phyloP scores from a whole-genome alignment of 2,888 invertebrate species.

The Craniophora ligustri region DNA sequence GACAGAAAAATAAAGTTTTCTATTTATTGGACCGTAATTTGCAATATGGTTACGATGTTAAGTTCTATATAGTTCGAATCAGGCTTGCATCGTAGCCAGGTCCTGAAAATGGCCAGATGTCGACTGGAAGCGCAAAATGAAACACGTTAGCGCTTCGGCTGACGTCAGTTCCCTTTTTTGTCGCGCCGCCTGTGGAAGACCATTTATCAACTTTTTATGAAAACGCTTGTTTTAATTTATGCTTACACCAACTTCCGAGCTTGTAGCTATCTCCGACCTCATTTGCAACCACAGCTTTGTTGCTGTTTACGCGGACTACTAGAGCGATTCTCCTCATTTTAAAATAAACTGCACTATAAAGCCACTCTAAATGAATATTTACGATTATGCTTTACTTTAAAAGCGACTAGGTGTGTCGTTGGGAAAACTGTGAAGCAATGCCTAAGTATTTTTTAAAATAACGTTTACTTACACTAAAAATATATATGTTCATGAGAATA shows the following conservation, averaged over 20 bases:
- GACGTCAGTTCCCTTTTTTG: slow-evolving; percentile 84
- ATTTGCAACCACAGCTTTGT: slow-evolving; percentile 80
- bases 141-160: slow-evolving; percentile 83
- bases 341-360: slow-evolving; percentile 58
- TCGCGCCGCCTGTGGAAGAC: slow-evolving; percentile 80
- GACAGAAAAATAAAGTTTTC: slow-evolving; percentile 22
- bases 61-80: slow-evolving; percentile 45
- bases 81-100: slow-evolving; percentile 57
- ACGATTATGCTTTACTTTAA: slow-evolving; percentile 58
- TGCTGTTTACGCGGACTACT: slow-evolving; percentile 69
- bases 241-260: slow-evolving; percentile 83
- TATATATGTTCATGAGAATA: too few species aligned
- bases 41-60: slow-evolving; percentile 39
- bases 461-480: too few species aligned
- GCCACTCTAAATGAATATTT: slow-evolving; percentile 61
- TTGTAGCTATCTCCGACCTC: slow-evolving; percentile 82
- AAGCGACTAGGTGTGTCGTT: slow-evolving; percentile 32
- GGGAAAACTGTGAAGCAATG: slow-evolving; percentile 2
- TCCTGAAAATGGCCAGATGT: slow-evolving; percentile 82
- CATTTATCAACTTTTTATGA: slow-evolving; percentile 88
- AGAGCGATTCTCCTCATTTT: slow-evolving; percentile 67
- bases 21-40: slow-evolving; percentile 18
- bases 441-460: background rate
- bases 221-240: slow-evolving; percentile 87
- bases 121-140: slow-evolving; percentile 81